Conservation (phyloP, 1,140 invertebrate genomes). For the Pseudomyrmex dendroicus region DNA sequence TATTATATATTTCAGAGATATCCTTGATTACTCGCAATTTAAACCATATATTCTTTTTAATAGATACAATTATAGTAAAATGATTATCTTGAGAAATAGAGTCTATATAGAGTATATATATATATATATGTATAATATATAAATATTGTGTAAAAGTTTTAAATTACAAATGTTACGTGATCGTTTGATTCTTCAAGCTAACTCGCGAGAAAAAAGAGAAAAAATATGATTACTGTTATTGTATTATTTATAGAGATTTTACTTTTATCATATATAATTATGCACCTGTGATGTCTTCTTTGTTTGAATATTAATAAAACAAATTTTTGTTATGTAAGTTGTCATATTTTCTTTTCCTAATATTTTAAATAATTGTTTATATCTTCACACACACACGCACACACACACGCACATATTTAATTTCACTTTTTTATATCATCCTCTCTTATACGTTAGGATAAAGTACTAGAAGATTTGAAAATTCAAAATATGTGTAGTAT, state of each 20-base stretch:
- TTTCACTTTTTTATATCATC: no score
- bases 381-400: no score
- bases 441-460: no score
- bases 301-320: conserved; percentile 51
- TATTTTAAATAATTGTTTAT: background rate
- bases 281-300: conserved; percentile 38
- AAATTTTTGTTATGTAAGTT: conserved; percentile 30
- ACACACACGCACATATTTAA: no score
- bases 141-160: background rate
- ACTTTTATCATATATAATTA: conserved; percentile 27
- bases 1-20: background rate
- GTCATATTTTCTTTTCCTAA: conserved; percentile 8
- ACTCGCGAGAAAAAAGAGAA: background rate
- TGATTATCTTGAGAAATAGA: background rate
- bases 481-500: no score
- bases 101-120: no score
- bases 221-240: conserved; percentile 34
- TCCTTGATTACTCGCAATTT: conserved; percentile 18
- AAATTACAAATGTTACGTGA: background rate
- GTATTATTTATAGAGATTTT: conserved; percentile 29
- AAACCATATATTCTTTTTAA: background rate
- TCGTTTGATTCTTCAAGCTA: conserved; percentile 4
- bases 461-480: no score
- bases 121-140: no score
- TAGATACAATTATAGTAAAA: background rate